These are phyloP conservation scores for Tringa solitaria DNA, from an alignment of 2,113 vertebrate species.

Conservation along the genomic window DNA sequence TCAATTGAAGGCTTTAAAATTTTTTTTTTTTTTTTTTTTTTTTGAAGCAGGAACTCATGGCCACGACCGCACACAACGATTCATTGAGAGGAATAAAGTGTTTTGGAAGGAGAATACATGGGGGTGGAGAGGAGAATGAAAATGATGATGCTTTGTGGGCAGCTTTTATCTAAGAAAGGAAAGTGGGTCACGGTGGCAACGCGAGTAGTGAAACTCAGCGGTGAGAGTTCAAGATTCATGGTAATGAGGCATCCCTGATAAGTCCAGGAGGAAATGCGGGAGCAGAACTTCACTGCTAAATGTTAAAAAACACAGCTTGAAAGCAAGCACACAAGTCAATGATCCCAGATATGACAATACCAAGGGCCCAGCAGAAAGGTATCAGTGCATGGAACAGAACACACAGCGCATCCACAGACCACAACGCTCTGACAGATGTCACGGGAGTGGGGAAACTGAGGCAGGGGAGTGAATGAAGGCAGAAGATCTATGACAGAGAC, in stretches of 20 bases:
- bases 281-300: neutral
- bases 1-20: neutral
- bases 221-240: fast-evolving
- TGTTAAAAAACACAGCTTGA: neutral
- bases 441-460: neutral
- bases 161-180: neutral
- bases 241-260: neutral
- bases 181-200: neutral
- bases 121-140: neutral
- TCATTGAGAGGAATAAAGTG: neutral
- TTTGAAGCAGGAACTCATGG: neutral
- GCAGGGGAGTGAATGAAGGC: fast-evolving
- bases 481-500: neutral
- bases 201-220: fast-evolving
- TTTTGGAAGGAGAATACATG: neutral
- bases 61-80: neutral
- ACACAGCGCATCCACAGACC: neutral
- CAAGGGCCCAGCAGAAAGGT: fast-evolving
- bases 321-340: neutral
- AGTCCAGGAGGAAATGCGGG: neutral
- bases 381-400: too few relatives aligned
- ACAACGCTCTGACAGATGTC: fast-evolving
- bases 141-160: neutral
- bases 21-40: too few relatives aligned
- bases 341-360: fast-evolving